Conservation (phyloP, 2,888 invertebrate species). For the Amiota minor region DNA sequence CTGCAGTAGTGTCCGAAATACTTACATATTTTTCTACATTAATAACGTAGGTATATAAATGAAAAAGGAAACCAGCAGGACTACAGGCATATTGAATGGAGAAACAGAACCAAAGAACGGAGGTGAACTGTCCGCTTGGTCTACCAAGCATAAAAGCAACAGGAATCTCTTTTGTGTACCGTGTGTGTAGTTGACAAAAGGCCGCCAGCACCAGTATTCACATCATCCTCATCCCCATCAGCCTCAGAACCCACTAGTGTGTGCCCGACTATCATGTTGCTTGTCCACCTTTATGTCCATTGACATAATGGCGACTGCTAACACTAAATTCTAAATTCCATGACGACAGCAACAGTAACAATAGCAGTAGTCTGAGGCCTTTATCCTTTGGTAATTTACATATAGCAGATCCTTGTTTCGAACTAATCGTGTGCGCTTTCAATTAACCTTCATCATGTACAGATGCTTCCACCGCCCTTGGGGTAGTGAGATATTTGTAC, state of each 20-base stretch:
- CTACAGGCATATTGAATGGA: neutral
- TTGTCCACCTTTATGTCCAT: conserved; percentile 19
- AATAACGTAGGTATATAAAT: neutral
- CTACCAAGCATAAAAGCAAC: conserved; percentile 32
- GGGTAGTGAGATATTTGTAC: neutral
- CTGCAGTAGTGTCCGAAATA: neutral
- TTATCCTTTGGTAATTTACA: conserved; percentile 22
- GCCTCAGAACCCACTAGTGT: neutral
- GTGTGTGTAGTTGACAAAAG: conserved; percentile 35
- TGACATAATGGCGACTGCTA: conserved; percentile 38
- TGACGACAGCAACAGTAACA: conserved; percentile 33
- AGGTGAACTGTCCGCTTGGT: neutral
- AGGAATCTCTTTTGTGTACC: conserved; percentile 47
- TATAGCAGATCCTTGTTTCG: neutral
- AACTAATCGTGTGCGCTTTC: conserved; percentile 14
- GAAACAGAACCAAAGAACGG: too few relatives aligned
- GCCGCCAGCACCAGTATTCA: conserved; percentile 19
- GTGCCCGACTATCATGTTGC: neutral
- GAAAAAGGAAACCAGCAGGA: neutral
- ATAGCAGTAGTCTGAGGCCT: neutral
- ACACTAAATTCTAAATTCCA: conserved; percentile 39
- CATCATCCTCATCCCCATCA: conserved; percentile 13
- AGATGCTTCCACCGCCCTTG: neutral
- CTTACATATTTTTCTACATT: neutral
- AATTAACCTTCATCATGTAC: conserved; percentile 23